phyloP scores from a whole-genome alignment of 1,140 invertebrate genomes.

The Metaphire vulgaris region DNA sequence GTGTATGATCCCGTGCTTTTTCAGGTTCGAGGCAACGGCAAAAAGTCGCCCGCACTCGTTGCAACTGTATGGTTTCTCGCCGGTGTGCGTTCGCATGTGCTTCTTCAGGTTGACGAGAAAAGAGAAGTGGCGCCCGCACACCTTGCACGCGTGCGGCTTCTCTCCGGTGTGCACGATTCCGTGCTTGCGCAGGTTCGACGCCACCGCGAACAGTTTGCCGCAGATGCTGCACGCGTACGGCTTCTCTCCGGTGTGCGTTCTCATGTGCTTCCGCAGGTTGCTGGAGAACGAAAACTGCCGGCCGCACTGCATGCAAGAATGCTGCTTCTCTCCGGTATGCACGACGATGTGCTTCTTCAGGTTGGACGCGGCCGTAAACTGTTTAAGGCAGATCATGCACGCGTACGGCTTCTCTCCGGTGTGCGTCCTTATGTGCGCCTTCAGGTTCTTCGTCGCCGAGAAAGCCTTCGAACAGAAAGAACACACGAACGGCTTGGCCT shows the following conservation, averaged over 20 bases:
- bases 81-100: slow-evolving; percentile 59
- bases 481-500: neutral
- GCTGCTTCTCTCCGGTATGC: slow-evolving; percentile 57
- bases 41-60: slow-evolving; percentile 33
- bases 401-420: slow-evolving; percentile 18
- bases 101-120: slow-evolving; percentile 20
- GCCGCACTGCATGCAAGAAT: slow-evolving; percentile 88
- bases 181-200: slow-evolving; percentile 21
- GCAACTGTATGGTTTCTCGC: slow-evolving; percentile 71
- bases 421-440: slow-evolving; percentile 11
- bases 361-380: slow-evolving; percentile 19
- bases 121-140: slow-evolving; percentile 61
- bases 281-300: slow-evolving; percentile 85
- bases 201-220: slow-evolving; percentile 24
- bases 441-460: neutral
- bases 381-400: slow-evolving; percentile 8
- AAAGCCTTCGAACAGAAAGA: neutral
- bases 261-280: slow-evolving; percentile 78
- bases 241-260: slow-evolving; percentile 90
- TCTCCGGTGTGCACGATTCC: slow-evolving; percentile 57
- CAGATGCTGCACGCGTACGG: slow-evolving; percentile 83
- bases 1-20: slow-evolving; percentile 90
- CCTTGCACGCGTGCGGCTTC: slow-evolving; percentile 95
- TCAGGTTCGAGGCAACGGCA: slow-evolving; percentile 72
- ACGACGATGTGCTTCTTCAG: slow-evolving; percentile 14